Percentiles rank a stretch among this genome's conserved stretches.
Conservation (phyloP, 1,140 invertebrate species). For the Hyles vespertilio region DNA sequence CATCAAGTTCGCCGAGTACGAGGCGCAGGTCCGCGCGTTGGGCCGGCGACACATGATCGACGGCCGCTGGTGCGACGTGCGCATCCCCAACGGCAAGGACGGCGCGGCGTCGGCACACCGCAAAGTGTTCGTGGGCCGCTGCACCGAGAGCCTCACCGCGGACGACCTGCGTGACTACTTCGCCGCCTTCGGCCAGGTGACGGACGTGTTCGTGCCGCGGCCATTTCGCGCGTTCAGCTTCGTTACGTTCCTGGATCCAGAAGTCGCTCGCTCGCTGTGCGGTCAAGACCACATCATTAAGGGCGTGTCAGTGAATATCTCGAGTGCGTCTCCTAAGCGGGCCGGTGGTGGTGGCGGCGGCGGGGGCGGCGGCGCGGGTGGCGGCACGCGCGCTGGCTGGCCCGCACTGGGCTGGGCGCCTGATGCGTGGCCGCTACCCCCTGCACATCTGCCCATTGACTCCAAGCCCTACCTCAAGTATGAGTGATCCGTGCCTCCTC, state of each 20-base stretch:
- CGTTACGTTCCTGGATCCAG: conserved; percentile 96
- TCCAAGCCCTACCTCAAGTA: conserved; percentile 68
- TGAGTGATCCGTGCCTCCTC: conserved; percentile 39
- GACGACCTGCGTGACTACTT: conserved; percentile 97
- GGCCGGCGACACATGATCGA: conserved; percentile 85
- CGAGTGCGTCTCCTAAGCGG: conserved; percentile 93
- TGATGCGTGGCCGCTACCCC: conserved; percentile 42
- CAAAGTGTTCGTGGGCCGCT: conserved; percentile 97
- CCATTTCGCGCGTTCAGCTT: conserved; percentile 97
- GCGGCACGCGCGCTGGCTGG: too few species aligned
- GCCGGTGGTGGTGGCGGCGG: conserved; percentile 42
- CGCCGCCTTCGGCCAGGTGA: conserved; percentile 95
- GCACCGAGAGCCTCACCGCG: conserved; percentile 92
- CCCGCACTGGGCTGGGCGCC: conserved; percentile 49
- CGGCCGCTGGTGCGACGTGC: conserved; percentile 88
- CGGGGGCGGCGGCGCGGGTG: conserved; percentile 12
- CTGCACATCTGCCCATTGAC: conserved; percentile 28
- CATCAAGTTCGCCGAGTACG: conserved; percentile 85
- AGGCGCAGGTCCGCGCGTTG: conserved; percentile 79
- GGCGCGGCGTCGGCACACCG: conserved; percentile 90
- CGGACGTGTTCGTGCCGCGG: conserved; percentile 96
- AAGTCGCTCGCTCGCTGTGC: conserved; percentile 94
- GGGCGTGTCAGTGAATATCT: conserved; percentile 95
- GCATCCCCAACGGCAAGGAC: conserved; percentile 86
- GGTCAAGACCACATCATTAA: conserved; percentile 99